Base-by-base conservation (phyloP, 1,140 invertebrate genomes). In the Dryas iulia region DNA sequence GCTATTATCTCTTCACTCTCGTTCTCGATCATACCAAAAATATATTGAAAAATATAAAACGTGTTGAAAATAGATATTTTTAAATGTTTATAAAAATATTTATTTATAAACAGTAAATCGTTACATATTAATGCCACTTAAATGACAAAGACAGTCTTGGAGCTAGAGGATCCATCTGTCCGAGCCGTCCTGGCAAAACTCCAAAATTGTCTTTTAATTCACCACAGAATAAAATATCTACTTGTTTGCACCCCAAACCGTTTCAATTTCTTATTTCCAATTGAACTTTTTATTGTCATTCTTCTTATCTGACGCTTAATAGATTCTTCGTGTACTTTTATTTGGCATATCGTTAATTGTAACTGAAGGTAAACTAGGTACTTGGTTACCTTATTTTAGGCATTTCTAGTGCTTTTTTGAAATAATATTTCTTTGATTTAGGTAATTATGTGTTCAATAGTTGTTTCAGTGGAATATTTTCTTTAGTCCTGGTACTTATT, bases 91-190 rank as follows among this genome's bases (percentile, higher is more conserved):
- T 6, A 28, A 6, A 6, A 35, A 14, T 35, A n/a, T n/a, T 0
- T 35, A 5, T n/a, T 1, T 35, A 6, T 14, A 35, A n/a, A 11
- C n/a, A n/a, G 12, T 11, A 14, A 39, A 14, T 30, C 3, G 33
- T 66, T 31, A 60, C 30, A 35, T 23, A 14, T n/a, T 59, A 59
- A 66, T 61, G 57, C 54, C 23, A 39, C 28, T 58, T 66, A 39
- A 47, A 54, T 26, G 14, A 47, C 18, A 47, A 47, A 35, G 30
- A n/a, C 54, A 58, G n/a, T 39, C 25, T 56, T 25, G 47, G 25
- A 68, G 60, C 33, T 61, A 54, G 56, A 62, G 58, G 33, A 69
- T 28, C 67, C 60, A 66, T 66, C 63, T 66, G 69, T 71, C 63
- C 63, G 18, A 63, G 62, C 54, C 58, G 59, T 66, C 65, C 35